Evolutionary conservation across 2,888 invertebrate genomes (phyloP).

Genomic region (Sarcophaga carnaria): DNA sequence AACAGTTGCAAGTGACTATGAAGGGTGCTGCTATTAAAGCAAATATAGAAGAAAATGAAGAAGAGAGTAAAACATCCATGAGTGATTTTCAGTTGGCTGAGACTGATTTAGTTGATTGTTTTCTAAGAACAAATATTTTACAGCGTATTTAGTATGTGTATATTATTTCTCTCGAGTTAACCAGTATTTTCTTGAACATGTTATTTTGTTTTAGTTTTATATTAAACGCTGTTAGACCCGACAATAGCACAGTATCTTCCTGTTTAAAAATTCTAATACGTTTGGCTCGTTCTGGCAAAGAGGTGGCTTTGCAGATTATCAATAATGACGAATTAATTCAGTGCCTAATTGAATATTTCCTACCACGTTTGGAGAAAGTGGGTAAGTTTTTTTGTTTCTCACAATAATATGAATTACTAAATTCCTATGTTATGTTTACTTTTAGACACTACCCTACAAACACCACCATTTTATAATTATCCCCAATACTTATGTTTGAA

Average conservation of each 20-base stretch:
- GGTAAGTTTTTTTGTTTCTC: constrained; percentile 69
- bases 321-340: constrained; percentile 86
- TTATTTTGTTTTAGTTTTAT: constrained; percentile 85
- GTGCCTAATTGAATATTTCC: constrained; percentile 84
- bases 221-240: constrained; percentile 86
- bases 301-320: constrained; percentile 85
- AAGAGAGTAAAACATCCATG: constrained; percentile 85
- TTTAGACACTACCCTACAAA: constrained; percentile 68
- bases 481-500: constrained; percentile 88
- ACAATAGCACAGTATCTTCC: constrained; percentile 88
- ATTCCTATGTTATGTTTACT: constrained; percentile 74
- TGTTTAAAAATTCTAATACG: constrained; percentile 91
- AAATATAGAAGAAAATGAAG: constrained; percentile 78
- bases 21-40: constrained; percentile 72
- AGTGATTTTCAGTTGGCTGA: constrained; percentile 94
- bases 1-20: constrained; percentile 76
- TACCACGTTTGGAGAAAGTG: constrained; percentile 74
- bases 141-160: constrained; percentile 85
- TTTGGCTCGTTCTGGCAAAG: constrained; percentile 89
- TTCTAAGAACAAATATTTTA: constrained; percentile 89
- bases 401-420: neutral
- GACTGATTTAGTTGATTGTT: constrained; percentile 89
- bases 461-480: constrained; percentile 83
- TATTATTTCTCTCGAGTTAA: neutral
- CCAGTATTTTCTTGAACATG: neutral